A percentile compares a stretch with the other conserved stretches of the same genome.
Evolutionary conservation across 2,888 invertebrate species (phyloP).

Genomic region (Frankliniella fusca): DNA sequence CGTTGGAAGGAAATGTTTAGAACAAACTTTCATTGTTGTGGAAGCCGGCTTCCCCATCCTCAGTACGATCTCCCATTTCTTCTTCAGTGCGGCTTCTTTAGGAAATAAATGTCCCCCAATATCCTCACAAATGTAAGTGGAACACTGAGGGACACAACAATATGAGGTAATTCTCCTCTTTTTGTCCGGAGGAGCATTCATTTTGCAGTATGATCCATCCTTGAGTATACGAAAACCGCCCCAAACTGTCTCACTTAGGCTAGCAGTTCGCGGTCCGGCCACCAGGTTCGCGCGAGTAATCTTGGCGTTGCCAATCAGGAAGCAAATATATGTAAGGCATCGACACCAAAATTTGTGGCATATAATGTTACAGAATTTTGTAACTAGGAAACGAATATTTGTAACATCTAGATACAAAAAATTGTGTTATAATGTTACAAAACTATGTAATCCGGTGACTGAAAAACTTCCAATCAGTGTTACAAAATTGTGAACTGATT

Average conservation of each 20-base stretch:
- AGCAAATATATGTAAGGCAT: too few species aligned
- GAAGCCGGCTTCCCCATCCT: background rate
- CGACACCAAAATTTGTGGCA: too few species aligned
- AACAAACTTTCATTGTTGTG: background rate
- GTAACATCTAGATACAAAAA: too few species aligned
- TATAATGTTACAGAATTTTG: too few species aligned
- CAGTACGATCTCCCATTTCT: background rate
- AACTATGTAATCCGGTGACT: too few species aligned
- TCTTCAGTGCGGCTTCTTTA: background rate
- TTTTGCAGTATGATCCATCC: background rate
- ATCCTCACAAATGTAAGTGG: background rate
- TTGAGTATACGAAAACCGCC: background rate
- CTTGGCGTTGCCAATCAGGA: background rate
- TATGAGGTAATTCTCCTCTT: background rate
- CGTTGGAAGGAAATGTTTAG: background rate
- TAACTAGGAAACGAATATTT: too few species aligned
- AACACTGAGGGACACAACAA: background rate
- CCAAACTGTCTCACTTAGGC: background rate
- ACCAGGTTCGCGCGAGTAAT: constrained; percentile 1
- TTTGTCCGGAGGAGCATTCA: background rate
- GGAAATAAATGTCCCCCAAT: background rate
- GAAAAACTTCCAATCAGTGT: too few species aligned
- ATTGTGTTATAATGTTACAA: too few species aligned
- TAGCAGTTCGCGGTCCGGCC: background rate
- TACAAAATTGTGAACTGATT: too few species aligned